These are phyloP conservation scores for Lordiphosa clarofinis DNA, from an alignment of 1,140 invertebrate genomes.

Conservation along the genomic window DNA sequence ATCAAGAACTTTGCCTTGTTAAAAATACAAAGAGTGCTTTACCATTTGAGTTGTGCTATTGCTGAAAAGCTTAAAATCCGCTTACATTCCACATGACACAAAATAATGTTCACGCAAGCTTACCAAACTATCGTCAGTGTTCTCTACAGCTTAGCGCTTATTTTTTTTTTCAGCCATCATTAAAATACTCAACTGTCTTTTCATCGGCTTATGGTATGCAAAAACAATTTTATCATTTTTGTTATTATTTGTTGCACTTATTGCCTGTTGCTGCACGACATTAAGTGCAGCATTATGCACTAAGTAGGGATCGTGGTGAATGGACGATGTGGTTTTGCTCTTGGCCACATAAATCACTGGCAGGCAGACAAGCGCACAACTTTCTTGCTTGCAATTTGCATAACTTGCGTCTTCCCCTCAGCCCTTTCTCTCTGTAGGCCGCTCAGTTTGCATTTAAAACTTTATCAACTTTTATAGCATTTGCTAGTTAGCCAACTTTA, in stretches of 20 bases:
- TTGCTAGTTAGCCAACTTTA: conserved; percentile 44
- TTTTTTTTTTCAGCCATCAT: conserved; percentile 21
- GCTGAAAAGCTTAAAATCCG: too few species aligned
- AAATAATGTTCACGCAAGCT: too few species aligned
- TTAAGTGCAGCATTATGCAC: conserved; percentile 61
- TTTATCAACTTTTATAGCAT: conserved; percentile 56
- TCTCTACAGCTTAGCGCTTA: background rate
- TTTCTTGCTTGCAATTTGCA: conserved; percentile 74
- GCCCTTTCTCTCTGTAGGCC: background rate
- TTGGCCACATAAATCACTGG: conserved; percentile 71
- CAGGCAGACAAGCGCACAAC: conserved; percentile 63
- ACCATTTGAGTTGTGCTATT: too few species aligned
- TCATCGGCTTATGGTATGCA: conserved; percentile 20
- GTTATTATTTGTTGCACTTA: conserved; percentile 29
- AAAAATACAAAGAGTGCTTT: too few species aligned
- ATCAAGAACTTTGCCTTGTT: too few species aligned
- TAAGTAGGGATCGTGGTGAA: conserved; percentile 15
- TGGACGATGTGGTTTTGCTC: conserved; percentile 39
- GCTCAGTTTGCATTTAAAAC: conserved; percentile 44
- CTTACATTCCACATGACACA: too few species aligned
- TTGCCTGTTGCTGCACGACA: conserved; percentile 49
- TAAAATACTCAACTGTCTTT: conserved; percentile 29
- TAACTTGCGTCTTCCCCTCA: conserved; percentile 46
- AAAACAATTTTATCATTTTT: background rate
- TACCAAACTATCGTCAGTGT: too few species aligned